Conservation (phyloP, 2,113 vertebrate species). For the Microcebus murinus region DNA sequence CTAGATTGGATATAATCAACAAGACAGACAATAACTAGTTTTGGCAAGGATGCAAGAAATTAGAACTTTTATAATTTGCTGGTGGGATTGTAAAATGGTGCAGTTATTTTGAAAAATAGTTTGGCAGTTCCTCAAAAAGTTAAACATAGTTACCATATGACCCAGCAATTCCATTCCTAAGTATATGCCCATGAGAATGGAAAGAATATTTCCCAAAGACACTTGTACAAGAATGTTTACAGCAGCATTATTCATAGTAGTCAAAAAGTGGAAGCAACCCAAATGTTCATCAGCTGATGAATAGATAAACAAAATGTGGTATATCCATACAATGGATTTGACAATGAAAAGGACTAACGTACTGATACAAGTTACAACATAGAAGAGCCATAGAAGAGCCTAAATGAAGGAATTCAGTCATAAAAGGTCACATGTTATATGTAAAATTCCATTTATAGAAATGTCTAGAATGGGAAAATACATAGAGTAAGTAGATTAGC, state of each 20-base stretch:
- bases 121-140: conserved; percentile 22
- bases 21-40: background rate
- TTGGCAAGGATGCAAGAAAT: background rate
- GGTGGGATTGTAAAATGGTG: background rate
- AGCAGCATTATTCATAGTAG: background rate
- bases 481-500: background rate
- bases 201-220: background rate
- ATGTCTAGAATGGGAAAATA: background rate
- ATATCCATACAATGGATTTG: background rate
- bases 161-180: background rate
- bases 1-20: background rate
- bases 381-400: background rate
- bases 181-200: background rate
- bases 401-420: background rate
- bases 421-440: background rate
- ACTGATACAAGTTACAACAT: background rate
- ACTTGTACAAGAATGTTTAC: background rate
- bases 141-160: background rate
- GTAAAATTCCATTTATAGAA: background rate
- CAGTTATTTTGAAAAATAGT: background rate
- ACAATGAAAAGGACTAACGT: background rate
- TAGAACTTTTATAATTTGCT: background rate
- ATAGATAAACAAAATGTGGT: background rate
- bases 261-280: background rate
- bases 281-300: background rate